Evolutionary conservation across 2,888 invertebrate species (phyloP).

Genomic region (Smittia aterrima): DNA sequence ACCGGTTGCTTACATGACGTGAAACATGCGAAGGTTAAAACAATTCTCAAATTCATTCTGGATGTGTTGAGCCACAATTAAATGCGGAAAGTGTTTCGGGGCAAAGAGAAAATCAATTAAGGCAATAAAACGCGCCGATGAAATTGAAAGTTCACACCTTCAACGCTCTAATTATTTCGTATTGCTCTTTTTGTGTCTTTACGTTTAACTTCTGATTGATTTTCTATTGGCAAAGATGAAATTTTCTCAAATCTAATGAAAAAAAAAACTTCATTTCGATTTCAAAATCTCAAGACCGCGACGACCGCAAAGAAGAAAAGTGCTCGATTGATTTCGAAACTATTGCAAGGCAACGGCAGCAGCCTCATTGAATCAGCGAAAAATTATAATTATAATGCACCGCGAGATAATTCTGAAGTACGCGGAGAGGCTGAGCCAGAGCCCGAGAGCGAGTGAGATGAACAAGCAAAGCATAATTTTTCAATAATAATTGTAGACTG

Average conservation of each 20-base stretch:
- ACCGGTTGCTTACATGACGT: background rate
- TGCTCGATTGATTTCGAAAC: conserved; percentile 22
- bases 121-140: background rate
- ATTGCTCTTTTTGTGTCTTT: conserved; percentile 9
- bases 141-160: conserved; percentile 40
- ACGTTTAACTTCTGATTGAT: background rate
- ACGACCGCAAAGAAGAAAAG: conserved; percentile 31
- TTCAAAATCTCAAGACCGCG: conserved; percentile 29
- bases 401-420: conserved; percentile 28
- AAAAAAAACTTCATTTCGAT: conserved; percentile 25
- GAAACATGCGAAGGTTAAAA: conserved; percentile 22
- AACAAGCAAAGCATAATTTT: conserved; percentile 38
- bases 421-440: conserved; percentile 16
- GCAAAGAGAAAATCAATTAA: no score
- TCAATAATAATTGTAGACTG: conserved; percentile 40
- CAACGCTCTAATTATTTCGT: conserved; percentile 33
- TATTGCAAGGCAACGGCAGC: conserved; percentile 18
- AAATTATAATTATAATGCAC: conserved; percentile 41
- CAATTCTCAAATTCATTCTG: background rate
- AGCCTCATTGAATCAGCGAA: conserved; percentile 29
- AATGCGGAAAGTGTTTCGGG: no score
- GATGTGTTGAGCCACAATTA: no score
- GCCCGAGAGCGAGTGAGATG: background rate
- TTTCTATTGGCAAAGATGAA: conserved; percentile 13
- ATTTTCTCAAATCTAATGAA: background rate